Conservation (phyloP, 2,888 invertebrate genomes). For the Brachynemurus nebulosus region DNA sequence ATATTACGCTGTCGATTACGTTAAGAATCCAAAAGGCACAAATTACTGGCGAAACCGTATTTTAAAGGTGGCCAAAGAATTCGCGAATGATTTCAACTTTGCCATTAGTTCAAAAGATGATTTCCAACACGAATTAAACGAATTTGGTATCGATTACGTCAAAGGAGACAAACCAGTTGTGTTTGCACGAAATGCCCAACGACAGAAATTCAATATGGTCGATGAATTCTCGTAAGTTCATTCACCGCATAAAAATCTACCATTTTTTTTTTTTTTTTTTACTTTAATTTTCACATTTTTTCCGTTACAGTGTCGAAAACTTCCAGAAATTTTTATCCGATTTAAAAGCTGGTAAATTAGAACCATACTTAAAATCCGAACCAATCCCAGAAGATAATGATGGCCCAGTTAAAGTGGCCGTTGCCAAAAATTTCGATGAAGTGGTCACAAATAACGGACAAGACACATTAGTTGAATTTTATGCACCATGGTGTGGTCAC, state of each 20-base stretch:
- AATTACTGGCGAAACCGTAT: slow-evolving; percentile 99
- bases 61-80: slow-evolving; percentile 71
- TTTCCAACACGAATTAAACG: slow-evolving; percentile 87
- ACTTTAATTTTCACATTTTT: background rate
- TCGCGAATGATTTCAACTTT: slow-evolving; percentile 55
- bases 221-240: slow-evolving; percentile 71
- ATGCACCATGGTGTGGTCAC: slow-evolving; percentile 99
- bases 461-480: slow-evolving; percentile 95
- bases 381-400: slow-evolving; percentile 73
- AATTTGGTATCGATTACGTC: slow-evolving; percentile 80
- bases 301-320: slow-evolving; percentile 52
- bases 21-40: slow-evolving; percentile 93
- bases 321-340: slow-evolving; percentile 76
- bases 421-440: slow-evolving; percentile 94
- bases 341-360: slow-evolving; percentile 65
- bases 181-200: slow-evolving; percentile 66
- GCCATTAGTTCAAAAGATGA: slow-evolving; percentile 88
- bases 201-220: slow-evolving; percentile 79
- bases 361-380: slow-evolving; percentile 93
- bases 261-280: slow-evolving; percentile 74
- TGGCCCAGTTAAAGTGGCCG: slow-evolving; percentile 76
- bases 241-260: slow-evolving; percentile 61
- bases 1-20: slow-evolving; percentile 90
- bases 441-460: slow-evolving; percentile 79
- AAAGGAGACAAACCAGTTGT: slow-evolving; percentile 83